These are phyloP conservation scores for Gambusia holbrooki DNA, from an alignment of 2,113 vertebrate genomes.

Conservation along the genomic window DNA sequence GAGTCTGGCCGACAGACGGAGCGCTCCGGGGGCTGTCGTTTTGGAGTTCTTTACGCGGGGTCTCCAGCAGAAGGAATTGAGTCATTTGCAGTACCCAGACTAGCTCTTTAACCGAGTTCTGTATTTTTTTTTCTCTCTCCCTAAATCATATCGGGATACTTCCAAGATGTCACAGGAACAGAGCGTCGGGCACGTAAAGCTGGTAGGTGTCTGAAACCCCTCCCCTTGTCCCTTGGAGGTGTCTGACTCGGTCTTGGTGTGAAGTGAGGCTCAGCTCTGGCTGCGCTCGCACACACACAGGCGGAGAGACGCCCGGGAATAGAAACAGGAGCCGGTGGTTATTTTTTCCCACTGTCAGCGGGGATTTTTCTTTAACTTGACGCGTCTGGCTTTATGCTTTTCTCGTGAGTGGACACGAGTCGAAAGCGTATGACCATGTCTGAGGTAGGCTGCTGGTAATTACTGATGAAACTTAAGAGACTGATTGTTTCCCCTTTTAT, in stretches of 20 bases:
- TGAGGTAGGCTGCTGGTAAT: slow-evolving; percentile 50
- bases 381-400: slow-evolving; percentile 19
- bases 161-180: slow-evolving; percentile 82
- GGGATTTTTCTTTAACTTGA: slow-evolving; percentile 31
- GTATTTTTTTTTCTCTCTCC: slow-evolving; percentile 19
- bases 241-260: slow-evolving; percentile 41
- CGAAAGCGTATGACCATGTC: slow-evolving; percentile 27
- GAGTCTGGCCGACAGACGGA: slow-evolving; percentile 25
- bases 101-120: neutral
- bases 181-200: slow-evolving; percentile 76
- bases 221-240: slow-evolving; percentile 34
- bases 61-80: neutral
- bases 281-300: slow-evolving; percentile 21
- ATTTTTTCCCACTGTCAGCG: slow-evolving; percentile 6
- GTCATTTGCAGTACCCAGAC: neutral
- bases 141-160: slow-evolving; percentile 58
- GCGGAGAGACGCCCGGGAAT: slow-evolving; percentile 24
- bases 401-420: slow-evolving; percentile 24
- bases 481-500: neutral
- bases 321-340: slow-evolving; percentile 24
- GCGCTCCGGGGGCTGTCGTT: slow-evolving; percentile 39
- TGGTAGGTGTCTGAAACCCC: slow-evolving; percentile 78
- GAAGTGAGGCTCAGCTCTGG: slow-evolving; percentile 29
- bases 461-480: slow-evolving; percentile 3
- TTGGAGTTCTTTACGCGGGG: slow-evolving; percentile 20